Conservation (phyloP, 1,140 invertebrate species). For the Cephus cinctus region DNA sequence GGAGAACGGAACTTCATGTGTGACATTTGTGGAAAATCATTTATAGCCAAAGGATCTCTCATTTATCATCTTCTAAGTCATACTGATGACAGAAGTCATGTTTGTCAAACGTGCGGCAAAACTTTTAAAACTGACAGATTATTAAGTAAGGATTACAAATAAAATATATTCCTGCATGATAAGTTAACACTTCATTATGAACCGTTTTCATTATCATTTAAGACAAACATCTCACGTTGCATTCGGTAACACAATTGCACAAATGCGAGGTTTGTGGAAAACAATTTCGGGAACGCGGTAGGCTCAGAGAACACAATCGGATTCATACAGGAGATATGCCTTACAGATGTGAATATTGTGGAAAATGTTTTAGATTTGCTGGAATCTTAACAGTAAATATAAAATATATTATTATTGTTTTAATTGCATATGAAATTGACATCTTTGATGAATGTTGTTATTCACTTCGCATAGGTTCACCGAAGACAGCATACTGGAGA, state of each 20-base stretch:
- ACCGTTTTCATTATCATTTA: slow-evolving; percentile 21
- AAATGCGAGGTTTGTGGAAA: slow-evolving; percentile 67
- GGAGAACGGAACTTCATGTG: slow-evolving; percentile 38
- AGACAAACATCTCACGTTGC: slow-evolving; percentile 57
- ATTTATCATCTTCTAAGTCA: slow-evolving; percentile 57
- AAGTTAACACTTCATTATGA: slow-evolving; percentile 23
- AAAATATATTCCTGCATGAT: slow-evolving; percentile 22
- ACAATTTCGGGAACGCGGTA: slow-evolving; percentile 59
- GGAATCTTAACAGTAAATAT: slow-evolving; percentile 53
- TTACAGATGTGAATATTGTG: slow-evolving; percentile 62
- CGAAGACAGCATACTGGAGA: slow-evolving; percentile 63
- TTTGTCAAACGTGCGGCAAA: slow-evolving; percentile 50
- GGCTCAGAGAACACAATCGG: slow-evolving; percentile 52
- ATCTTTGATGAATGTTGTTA: no score
- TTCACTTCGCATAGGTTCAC: slow-evolving; percentile 48
- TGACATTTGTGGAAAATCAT: slow-evolving; percentile 41
- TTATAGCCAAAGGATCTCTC: slow-evolving; percentile 37
- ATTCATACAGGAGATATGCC: slow-evolving; percentile 82
- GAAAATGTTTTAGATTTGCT: slow-evolving; percentile 63
- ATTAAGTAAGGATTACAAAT: slow-evolving; percentile 32
- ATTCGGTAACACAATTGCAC: slow-evolving; percentile 64
- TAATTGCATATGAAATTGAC: not conserved
- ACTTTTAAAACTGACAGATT: slow-evolving; percentile 20
- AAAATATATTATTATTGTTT: slow-evolving; percentile 4
- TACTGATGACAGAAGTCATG: slow-evolving; percentile 52